Evolutionary conservation across 2,797 vertebrate species (phyloP), one percentile per base, ranked within the genome.

Genomic region (Anisognathus igniventris): DNA sequence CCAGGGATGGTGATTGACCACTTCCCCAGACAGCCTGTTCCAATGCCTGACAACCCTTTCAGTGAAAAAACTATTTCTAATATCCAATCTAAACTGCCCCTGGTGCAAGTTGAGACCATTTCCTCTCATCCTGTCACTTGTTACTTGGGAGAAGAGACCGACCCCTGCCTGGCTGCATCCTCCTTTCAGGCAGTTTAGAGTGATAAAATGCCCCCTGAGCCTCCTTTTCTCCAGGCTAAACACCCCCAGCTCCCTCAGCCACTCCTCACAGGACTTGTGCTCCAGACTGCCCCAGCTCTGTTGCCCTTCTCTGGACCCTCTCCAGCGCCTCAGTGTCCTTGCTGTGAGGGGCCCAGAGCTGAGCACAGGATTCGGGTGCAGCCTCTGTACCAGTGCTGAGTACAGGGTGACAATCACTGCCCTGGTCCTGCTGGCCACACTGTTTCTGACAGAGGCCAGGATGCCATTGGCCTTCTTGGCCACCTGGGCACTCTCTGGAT

Each of bases 221-320:
- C 18, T 76, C 17, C 24, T 57, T 70, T 70, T 64, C 18, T 83
- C 12, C 30, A 23, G 37, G 9, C 18, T 40, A 27, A 51, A 20
- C 18, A 31, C 1, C 13, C 9, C 24, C 30, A 19, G 14, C 44
- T 64, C 12, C 21, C 25, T 39, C 71, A 57, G 50, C 24, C 14
- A 2, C 25, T 57, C n/a, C 21, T 64, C 14, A 12, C 1, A 15
- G 33, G 25, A 16, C 47, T 16, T 27, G 37, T 64, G 44, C 30
- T 82, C 30, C 37, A 64, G 64, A 5, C 24, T 39, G 10, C 21
- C 14, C 17, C 24, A 51, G n/a, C 12, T 57, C 21, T 0, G 0
- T 25, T 42, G 28, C 5, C 17, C 8, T 71, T 58, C 39, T 71
- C 44, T 65, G 24, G 44, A 14, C 15, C 5, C 0, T 0, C 14